These are phyloP conservation scores for Caenorhabditis inopinata DNA, from an alignment of 1,140 invertebrate genomes.

Conservation along the genomic window DNA sequence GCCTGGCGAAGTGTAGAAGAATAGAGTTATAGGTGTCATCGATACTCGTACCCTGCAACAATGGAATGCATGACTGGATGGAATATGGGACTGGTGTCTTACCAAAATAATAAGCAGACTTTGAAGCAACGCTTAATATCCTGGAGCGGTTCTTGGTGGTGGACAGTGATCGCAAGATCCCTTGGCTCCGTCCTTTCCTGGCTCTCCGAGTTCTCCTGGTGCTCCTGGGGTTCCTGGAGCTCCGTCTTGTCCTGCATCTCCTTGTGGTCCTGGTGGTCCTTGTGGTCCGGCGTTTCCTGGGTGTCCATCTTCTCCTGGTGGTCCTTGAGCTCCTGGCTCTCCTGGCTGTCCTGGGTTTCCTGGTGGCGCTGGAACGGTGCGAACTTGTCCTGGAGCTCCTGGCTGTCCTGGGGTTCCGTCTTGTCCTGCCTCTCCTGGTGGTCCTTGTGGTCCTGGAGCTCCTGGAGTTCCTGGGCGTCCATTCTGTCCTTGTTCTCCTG, in stretches of 20 bases:
- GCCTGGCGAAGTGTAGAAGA: not conserved
- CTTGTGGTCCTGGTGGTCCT: constrained; percentile 45
- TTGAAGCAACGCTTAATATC: constrained; percentile 39
- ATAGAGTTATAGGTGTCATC: constrained; percentile 23
- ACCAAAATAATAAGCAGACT: constrained; percentile 26
- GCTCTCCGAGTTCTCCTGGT: constrained; percentile 35
- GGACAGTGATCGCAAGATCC: constrained; percentile 48
- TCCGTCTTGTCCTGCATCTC: constrained; percentile 46
- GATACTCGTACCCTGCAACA: not conserved
- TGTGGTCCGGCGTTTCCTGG: constrained; percentile 16
- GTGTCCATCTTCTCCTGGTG: constrained; percentile 21
- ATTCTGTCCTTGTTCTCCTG: constrained; percentile 45
- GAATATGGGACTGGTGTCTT: not conserved
- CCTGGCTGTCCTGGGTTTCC: constrained; percentile 37
- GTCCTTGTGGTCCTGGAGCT: constrained; percentile 48
- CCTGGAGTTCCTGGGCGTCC: constrained; percentile 57
- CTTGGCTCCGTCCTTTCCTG: constrained; percentile 45
- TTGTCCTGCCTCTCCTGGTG: constrained; percentile 43
- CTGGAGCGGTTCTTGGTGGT: constrained; percentile 44
- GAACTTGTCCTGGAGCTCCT: constrained; percentile 36
- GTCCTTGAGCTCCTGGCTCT: constrained; percentile 43
- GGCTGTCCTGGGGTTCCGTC: constrained; percentile 43
- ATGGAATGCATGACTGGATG: not conserved
- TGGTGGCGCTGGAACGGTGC: constrained; percentile 37
- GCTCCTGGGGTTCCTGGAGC: constrained; percentile 41